A percentile compares a stretch with the other conserved stretches of the same genome.
These are phyloP conservation scores for Symphodus melops DNA, from an alignment of 2,113 vertebrate genomes.

Conservation along the genomic window DNA sequence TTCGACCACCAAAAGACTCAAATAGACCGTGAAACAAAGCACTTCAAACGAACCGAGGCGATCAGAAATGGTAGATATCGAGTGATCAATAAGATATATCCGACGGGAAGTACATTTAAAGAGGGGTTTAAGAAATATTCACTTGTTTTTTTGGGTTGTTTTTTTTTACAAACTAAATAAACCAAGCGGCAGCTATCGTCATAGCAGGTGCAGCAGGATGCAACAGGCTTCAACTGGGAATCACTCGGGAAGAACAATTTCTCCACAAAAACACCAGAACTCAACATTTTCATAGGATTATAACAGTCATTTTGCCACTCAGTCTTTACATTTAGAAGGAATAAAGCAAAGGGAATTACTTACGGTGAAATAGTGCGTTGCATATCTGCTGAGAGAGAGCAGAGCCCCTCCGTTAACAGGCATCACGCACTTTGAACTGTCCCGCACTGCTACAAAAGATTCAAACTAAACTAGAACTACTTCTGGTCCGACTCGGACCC, in stretches of 20 bases:
- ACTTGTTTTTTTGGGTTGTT: no score
- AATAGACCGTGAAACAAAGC: background rate
- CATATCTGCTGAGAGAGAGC: conserved; percentile 70
- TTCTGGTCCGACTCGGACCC: background rate
- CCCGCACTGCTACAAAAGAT: conserved; percentile 32
- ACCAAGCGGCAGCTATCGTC: background rate
- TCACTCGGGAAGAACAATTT: background rate
- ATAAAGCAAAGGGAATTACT: conserved; percentile 9
- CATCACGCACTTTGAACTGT: conserved; percentile 77
- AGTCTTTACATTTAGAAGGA: no score
- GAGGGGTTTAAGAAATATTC: background rate
- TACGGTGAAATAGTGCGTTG: conserved; percentile 66
- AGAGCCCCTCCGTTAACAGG: conserved; percentile 74
- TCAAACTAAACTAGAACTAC: background rate
- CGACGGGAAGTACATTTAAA: background rate
- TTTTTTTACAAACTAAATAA: background rate
- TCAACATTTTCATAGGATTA: background rate
- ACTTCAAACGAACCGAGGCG: background rate
- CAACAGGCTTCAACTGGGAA: conserved; percentile 53
- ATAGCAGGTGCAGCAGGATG: conserved; percentile 71
- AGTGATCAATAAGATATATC: background rate
- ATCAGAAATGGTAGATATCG: background rate
- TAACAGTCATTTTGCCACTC: rapidly evolving
- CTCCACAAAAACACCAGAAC: background rate
- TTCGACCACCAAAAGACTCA: background rate